These are phyloP conservation scores for Microcebus lehilahytsara DNA, from an alignment of 2,113 vertebrate species.

Conservation along the genomic window DNA sequence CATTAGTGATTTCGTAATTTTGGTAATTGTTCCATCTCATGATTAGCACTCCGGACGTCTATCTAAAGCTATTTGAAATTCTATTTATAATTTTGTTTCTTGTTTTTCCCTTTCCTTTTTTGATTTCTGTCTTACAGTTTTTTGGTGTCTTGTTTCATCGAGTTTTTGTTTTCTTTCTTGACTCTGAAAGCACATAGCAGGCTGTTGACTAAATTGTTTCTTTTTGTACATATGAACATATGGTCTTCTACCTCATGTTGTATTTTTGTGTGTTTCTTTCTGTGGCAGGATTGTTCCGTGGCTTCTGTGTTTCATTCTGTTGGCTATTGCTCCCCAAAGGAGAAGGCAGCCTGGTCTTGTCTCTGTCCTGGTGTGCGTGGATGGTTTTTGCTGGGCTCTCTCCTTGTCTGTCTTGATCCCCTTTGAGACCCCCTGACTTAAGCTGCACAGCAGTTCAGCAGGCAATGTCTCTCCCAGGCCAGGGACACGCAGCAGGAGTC, in stretches of 20 bases:
- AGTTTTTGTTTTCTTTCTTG: not conserved
- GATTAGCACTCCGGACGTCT: not conserved
- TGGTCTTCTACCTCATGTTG: not conserved
- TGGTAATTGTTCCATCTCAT: not conserved
- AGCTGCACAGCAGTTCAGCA: not conserved
- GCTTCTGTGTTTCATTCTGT: not conserved
- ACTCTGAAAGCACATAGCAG: not conserved
- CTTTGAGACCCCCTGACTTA: not conserved
- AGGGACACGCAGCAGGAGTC: not conserved
- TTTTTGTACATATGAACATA: not conserved
- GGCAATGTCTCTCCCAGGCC: not conserved
- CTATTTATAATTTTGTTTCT: not conserved
- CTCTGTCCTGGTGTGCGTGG: not conserved
- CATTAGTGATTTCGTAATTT: not conserved
- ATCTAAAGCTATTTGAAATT: not conserved
- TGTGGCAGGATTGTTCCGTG: not conserved
- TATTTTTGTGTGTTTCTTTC: not conserved
- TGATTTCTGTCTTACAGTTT: not conserved
- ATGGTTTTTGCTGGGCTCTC: not conserved
- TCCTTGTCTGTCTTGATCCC: not conserved
- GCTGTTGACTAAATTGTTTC: not conserved
- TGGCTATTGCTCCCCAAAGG: not conserved
- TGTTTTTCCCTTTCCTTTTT: not conserved
- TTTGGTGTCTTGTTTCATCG: not conserved
- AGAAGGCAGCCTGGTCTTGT: not conserved